phyloP scores from a whole-genome alignment of 2,113 vertebrate species.

The Dipodomys merriami region DNA sequence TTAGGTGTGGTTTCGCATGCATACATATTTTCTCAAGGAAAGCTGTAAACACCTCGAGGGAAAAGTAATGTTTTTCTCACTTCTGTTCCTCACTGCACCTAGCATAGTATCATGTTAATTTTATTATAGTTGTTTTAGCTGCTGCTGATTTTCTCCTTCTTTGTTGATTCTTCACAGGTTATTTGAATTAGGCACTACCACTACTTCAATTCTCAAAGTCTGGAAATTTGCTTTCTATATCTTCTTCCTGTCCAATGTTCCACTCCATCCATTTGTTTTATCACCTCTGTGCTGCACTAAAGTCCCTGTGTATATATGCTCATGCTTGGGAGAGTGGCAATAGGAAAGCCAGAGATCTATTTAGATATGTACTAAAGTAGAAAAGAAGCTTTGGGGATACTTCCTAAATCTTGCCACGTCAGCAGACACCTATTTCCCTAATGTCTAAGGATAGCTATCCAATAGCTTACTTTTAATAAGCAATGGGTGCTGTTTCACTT shows the following conservation, averaged over 20 bases:
- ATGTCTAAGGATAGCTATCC: constrained; percentile 41
- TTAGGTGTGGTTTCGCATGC: neutral
- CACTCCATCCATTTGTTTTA: neutral
- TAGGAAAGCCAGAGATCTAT: neutral
- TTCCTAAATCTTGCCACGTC: constrained; percentile 38
- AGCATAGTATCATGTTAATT: neutral
- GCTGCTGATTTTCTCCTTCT: neutral
- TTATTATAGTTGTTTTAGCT: neutral
- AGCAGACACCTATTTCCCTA: neutral
- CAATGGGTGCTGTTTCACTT: constrained; percentile 43
- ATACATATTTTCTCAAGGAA: neutral
- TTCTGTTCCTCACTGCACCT: neutral
- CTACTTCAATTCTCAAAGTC: neutral
- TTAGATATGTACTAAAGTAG: constrained; percentile 27
- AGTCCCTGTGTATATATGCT: neutral
- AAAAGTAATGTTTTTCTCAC: neutral
- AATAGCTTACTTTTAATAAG: constrained; percentile 56
- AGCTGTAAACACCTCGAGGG: neutral
- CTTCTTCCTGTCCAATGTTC: constrained; percentile 14
- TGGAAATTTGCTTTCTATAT: constrained; percentile 25
- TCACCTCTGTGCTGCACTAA: neutral
- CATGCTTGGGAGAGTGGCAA: neutral
- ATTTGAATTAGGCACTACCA: constrained; percentile 13
- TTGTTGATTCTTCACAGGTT: neutral
- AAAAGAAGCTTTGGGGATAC: constrained; percentile 2